Percentiles rank a stretch among this genome's conserved stretches.
phyloP scores from a whole-genome alignment of 2,113 vertebrate genomes.

The Nothocercus nigrocapillus region DNA sequence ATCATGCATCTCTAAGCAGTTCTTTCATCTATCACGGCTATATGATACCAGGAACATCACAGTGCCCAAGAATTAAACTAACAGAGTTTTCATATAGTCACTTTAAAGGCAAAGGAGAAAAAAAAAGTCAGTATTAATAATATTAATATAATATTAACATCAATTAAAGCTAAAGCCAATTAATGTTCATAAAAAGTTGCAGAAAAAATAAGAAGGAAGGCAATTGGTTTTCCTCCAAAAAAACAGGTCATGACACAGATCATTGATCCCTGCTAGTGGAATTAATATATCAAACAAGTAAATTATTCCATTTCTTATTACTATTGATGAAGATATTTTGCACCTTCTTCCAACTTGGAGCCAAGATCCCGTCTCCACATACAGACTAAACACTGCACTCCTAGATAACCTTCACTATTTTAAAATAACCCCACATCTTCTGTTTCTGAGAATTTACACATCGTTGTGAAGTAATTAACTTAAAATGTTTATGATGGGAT shows the following conservation, averaged over 20 bases:
- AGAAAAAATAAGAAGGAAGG: neutral
- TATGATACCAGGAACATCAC: neutral
- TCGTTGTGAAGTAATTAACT: neutral
- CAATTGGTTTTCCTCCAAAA: neutral
- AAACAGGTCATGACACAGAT: neutral
- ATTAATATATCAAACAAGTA: neutral
- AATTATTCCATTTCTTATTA: neutral
- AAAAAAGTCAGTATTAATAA: no score
- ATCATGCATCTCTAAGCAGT: neutral
- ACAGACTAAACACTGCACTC: neutral
- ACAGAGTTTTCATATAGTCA: neutral
- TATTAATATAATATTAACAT: neutral
- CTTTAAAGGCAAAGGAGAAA: neutral
- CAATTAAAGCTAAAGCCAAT: neutral
- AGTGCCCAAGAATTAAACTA: neutral
- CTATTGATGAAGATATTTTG: neutral
- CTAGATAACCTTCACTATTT: neutral
- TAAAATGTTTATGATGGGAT: neutral
- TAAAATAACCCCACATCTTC: neutral
- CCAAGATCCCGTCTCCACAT: neutral
- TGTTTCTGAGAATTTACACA: neutral
- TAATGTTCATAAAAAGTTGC: neutral
- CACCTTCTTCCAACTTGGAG: neutral
- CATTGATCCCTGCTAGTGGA: neutral
- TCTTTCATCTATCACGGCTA: neutral